Conservation (phyloP, 1,140 invertebrate genomes). For the Eriocheir sinensis region DNA sequence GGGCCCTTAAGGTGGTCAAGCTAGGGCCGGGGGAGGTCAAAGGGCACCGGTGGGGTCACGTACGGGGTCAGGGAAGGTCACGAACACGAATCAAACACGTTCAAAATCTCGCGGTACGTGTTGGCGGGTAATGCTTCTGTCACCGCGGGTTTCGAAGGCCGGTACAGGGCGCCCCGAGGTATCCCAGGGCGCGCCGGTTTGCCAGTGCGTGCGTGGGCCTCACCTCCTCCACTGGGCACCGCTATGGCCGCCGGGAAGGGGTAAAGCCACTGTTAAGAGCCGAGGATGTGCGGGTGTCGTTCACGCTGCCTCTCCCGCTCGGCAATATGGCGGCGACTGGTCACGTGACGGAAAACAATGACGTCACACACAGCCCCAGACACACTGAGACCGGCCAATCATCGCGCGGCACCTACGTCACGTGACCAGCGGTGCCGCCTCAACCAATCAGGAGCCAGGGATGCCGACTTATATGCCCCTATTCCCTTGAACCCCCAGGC, state of each 20-base stretch:
- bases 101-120: no score
- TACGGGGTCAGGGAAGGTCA: no score
- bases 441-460: slow-evolving; percentile 56
- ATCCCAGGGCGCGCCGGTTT: no score
- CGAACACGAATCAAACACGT: no score
- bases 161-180: background rate
- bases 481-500: slow-evolving; percentile 72
- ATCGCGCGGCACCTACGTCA: slow-evolving; percentile 53
- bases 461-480: slow-evolving; percentile 76
- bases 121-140: no score
- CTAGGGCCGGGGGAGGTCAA: no score
- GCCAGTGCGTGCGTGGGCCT: slow-evolving; percentile 15
- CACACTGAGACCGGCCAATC: slow-evolving; percentile 61
- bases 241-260: slow-evolving; percentile 37
- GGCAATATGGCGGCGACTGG: slow-evolving; percentile 76
- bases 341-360: slow-evolving; percentile 76
- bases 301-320: slow-evolving; percentile 36
- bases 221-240: slow-evolving; percentile 46
- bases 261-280: slow-evolving; percentile 47
- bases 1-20: no score
- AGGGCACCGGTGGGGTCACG: no score
- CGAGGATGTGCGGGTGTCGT: background rate
- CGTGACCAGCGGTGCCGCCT: slow-evolving; percentile 70
- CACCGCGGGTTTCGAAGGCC: no score
- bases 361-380: slow-evolving; percentile 68